Conservation (phyloP, 2,113 vertebrate genomes). For the Pedionomus torquatus region DNA sequence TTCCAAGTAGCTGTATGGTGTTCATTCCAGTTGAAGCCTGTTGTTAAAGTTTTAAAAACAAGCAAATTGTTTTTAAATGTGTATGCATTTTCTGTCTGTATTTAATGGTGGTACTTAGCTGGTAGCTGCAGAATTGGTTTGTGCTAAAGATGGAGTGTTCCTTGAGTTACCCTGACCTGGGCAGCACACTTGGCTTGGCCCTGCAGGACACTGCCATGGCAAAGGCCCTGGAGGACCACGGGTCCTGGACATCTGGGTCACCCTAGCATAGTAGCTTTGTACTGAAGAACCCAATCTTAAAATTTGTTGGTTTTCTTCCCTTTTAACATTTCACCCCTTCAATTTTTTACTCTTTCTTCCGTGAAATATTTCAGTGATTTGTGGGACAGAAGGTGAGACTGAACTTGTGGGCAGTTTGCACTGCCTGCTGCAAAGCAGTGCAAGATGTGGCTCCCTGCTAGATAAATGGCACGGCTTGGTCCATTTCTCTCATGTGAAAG, state of each 20-base stretch:
- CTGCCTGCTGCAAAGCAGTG: not conserved
- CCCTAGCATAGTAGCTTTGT: not conserved
- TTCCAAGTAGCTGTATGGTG: not conserved
- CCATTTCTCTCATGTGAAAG: not conserved
- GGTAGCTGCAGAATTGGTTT: not conserved
- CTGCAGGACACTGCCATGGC: not conserved
- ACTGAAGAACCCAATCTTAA: not conserved
- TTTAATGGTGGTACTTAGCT: not conserved
- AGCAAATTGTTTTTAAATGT: not conserved
- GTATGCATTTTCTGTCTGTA: rapidly evolving
- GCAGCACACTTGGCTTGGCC: not conserved
- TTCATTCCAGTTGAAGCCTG: not conserved
- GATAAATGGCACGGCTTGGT: not conserved
- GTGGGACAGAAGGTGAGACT: not conserved
- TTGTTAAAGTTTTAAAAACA: not conserved
- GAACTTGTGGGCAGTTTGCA: not conserved
- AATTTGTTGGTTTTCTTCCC: not conserved
- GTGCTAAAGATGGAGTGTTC: not conserved
- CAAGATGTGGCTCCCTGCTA: rapidly evolving
- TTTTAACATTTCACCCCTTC: not conserved
- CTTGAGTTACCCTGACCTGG: not conserved
- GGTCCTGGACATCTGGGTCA: rapidly evolving
- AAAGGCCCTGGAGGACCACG: not conserved
- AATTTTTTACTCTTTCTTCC: not conserved
- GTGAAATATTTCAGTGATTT: not conserved